Evolutionary conservation across 2,113 vertebrate genomes (phyloP).

Genomic region (Irena cyanogastra): DNA sequence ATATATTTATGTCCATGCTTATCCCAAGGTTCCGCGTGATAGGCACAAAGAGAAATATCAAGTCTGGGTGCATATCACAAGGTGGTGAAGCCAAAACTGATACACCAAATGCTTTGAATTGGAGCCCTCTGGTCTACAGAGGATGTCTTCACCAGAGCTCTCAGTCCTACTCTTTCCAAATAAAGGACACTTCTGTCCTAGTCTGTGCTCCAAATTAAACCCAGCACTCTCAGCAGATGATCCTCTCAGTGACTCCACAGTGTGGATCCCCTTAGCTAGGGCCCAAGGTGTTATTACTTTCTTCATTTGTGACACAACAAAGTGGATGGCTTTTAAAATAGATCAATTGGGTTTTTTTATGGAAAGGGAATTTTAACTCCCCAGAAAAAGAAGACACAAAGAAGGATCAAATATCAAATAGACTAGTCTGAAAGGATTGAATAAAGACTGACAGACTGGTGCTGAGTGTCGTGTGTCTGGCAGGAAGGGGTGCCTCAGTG

Average conservation of each 20-base stretch:
- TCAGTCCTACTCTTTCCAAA: background rate
- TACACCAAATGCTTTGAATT: background rate
- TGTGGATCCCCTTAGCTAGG: background rate
- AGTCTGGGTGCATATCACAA: background rate
- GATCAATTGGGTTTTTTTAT: too few relatives aligned
- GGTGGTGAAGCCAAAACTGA: background rate
- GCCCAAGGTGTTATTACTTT: background rate
- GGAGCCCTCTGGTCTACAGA: background rate
- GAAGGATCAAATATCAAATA: background rate
- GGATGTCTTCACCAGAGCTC: background rate
- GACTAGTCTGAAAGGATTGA: background rate
- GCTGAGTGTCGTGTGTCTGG: background rate
- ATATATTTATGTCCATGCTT: background rate
- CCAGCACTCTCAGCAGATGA: background rate
- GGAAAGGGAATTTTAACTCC: background rate
- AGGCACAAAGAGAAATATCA: background rate
- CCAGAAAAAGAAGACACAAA: background rate
- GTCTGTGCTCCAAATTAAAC: background rate
- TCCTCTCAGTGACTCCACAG: background rate
- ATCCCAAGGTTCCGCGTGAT: background rate
- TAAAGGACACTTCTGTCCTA: background rate
- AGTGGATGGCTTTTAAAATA: background rate
- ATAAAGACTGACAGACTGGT: background rate
- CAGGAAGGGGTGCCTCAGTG: background rate
- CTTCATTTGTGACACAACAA: background rate